Evolutionary conservation across 2,888 invertebrate genomes (phyloP).

Genomic region (Caenorhabditis japonica): DNA sequence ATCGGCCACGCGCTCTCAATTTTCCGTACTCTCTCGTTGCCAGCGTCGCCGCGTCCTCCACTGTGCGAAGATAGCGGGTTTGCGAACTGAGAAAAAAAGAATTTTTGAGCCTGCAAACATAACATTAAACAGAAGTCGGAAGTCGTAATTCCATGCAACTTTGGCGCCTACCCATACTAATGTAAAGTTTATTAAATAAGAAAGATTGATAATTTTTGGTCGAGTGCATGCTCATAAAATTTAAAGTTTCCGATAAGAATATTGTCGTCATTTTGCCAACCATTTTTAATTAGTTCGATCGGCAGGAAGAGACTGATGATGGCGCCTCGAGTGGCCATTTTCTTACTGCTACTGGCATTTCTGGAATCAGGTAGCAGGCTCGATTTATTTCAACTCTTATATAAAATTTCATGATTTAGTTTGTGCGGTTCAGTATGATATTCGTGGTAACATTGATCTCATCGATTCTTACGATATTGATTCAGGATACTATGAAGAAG

Average conservation of each 20-base stretch:
- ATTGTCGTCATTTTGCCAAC: conserved; percentile 3
- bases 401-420: conserved; percentile 7
- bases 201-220: conserved; percentile 28
- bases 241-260: conserved; percentile 39
- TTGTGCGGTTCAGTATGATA: conserved; percentile 31
- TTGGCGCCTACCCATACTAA: conserved; percentile 16
- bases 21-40: too few relatives aligned
- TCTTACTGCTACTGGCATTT: conserved; percentile 18
- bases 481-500: conserved; percentile 32
- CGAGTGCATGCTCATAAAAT: conserved; percentile 43
- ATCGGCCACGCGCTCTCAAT: too few relatives aligned
- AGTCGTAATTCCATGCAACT: too few relatives aligned
- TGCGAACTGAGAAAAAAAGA: too few relatives aligned
- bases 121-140: too few relatives aligned
- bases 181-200: conserved; percentile 26
- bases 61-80: too few relatives aligned
- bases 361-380: conserved; percentile 11
- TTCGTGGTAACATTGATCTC: conserved; percentile 45
- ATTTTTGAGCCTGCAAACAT: too few relatives aligned
- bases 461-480: conserved; percentile 34
- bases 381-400: background rate
- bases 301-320: conserved; percentile 17
- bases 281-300: conserved; percentile 28
- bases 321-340: conserved; percentile 25
- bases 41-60: too few relatives aligned